phyloP scores from a whole-genome alignment of 2,797 vertebrate genomes.

The Phrynocephalus forsythii region DNA sequence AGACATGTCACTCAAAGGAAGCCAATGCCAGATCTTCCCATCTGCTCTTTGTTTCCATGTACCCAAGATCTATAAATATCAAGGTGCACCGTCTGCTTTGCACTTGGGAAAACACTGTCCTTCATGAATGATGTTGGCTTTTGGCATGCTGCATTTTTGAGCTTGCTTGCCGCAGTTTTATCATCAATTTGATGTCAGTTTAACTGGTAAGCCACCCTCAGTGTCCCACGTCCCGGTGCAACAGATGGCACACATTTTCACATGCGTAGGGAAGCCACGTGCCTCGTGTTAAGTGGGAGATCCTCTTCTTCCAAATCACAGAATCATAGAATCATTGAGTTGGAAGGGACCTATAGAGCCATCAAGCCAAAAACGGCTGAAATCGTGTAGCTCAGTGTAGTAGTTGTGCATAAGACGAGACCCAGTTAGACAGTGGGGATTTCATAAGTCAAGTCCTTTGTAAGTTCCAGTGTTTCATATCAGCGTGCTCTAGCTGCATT shows the following conservation, averaged over 20 bases:
- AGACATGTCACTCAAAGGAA: neutral
- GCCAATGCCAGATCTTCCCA: neutral
- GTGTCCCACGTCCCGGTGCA: neutral
- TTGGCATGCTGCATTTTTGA: neutral
- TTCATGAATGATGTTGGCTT: neutral
- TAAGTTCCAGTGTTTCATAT: too few species aligned
- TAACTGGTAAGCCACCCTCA: neutral
- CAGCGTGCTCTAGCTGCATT: too few species aligned
- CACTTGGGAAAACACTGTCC: neutral
- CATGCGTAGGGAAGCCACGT: neutral
- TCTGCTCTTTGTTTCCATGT: neutral
- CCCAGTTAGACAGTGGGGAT: too few species aligned
- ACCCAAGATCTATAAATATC: neutral
- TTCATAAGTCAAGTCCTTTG: too few species aligned
- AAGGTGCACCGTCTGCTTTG: neutral
- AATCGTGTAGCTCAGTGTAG: too few species aligned
- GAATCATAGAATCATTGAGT: too few species aligned
- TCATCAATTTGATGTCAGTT: neutral
- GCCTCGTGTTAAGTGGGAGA: neutral
- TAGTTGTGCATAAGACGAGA: too few species aligned
- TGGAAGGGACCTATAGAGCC: too few species aligned
- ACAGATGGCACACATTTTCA: neutral
- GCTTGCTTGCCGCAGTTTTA: neutral
- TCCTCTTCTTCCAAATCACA: neutral
- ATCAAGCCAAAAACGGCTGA: too few species aligned